Conservation (phyloP, 2,888 invertebrate genomes). For the Cataglyphis rosenhaueri region DNA sequence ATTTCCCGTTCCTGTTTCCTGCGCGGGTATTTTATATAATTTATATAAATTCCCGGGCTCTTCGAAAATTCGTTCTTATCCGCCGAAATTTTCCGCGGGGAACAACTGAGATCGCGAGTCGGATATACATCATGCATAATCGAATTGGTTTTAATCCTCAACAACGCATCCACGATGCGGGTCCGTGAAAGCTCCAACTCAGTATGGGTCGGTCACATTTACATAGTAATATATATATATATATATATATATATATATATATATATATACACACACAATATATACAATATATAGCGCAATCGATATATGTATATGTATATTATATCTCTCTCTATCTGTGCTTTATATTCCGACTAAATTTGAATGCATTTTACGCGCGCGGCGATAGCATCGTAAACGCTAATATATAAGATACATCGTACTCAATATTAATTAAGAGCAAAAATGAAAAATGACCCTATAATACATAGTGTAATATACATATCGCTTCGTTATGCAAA, state of each 20-base stretch:
- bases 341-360: slow-evolving; percentile 43
- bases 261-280: background rate
- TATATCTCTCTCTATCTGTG: slow-evolving; percentile 27
- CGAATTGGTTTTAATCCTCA: slow-evolving; percentile 37
- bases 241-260: slow-evolving; percentile 9
- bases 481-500: background rate
- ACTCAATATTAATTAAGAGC: slow-evolving; percentile 21
- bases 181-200: slow-evolving; percentile 20
- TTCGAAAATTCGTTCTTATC: slow-evolving; percentile 7
- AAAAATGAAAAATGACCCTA: background rate
- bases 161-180: background rate
- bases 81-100: background rate
- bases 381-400: slow-evolving; percentile 15
- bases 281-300: slow-evolving; percentile 8
- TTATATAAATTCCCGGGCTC: slow-evolving; percentile 8
- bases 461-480: background rate
- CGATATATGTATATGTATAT: slow-evolving; percentile 9
- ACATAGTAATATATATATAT: slow-evolving; percentile 31
- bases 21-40: background rate
- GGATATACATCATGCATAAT: slow-evolving; percentile 6
- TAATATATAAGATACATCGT: slow-evolving; percentile 14
- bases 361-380: slow-evolving; percentile 18
- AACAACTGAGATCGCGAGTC: slow-evolving; percentile 2
- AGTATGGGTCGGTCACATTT: slow-evolving; percentile 16
- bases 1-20: background rate